Percentiles rank a stretch among this genome's conserved stretches.
Conservation (phyloP, 2,113 vertebrate genomes). For the Carettochelys insculpta region DNA sequence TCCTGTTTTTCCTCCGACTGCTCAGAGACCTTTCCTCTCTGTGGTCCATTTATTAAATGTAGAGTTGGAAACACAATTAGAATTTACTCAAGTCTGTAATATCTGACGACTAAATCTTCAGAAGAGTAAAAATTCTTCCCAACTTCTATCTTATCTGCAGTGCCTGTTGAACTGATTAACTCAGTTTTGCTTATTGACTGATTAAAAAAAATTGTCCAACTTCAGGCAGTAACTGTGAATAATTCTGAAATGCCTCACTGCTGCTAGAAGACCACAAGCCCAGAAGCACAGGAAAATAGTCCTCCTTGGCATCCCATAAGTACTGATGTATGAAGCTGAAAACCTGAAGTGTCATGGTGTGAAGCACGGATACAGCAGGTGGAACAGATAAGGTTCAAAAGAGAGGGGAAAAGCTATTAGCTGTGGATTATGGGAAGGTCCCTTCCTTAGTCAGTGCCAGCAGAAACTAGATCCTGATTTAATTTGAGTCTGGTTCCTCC, state of each 20-base stretch:
- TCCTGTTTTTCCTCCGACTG: constrained; percentile 51
- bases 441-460: not conserved
- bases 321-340: not conserved
- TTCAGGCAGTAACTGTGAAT: not conserved
- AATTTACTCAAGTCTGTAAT: constrained; percentile 51
- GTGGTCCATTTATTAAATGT: constrained; percentile 59
- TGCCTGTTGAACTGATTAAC: constrained; percentile 13
- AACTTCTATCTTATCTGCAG: not conserved
- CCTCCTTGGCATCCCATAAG: not conserved
- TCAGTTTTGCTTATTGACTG: not conserved
- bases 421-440: accelerated
- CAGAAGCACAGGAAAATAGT: not conserved
- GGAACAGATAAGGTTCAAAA: not conserved
- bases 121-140: constrained; percentile 30
- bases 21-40: not conserved
- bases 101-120: constrained; percentile 34
- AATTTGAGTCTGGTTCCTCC: not conserved
- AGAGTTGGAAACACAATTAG: constrained; percentile 59
- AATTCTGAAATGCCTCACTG: not conserved
- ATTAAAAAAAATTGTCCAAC: not conserved
- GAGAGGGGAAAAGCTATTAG: accelerated
- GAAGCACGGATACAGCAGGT: not conserved
- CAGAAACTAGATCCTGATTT: not conserved
- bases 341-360: not conserved
- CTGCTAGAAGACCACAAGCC: not conserved